Evolutionary conservation across 1,140 invertebrate species (phyloP), one percentile per base, ranked within the genome.

Genomic region (Piezodorus guildinii): DNA sequence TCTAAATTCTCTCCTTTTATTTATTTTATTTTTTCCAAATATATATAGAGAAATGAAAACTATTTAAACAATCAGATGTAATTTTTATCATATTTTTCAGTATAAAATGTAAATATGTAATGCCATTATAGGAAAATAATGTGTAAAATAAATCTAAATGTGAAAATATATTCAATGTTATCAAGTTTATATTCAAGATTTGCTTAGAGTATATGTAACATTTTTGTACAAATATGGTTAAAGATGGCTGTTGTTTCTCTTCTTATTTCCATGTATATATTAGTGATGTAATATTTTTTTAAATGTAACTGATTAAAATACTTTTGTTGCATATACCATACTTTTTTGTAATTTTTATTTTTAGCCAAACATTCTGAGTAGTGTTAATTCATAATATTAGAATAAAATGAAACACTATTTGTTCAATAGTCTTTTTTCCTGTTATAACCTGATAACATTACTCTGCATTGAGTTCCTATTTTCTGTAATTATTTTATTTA

Each of bases 231-330:
- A 56, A 56, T 56, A 56, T 56, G 52, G 52, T 56, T 56, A 56
- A 56, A 23, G 52, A 56, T 56, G 52, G 52, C 52, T 56, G 52
- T 56, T 56, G 23, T 56, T 56, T 56, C 52, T 56, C 23, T 56
- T 25, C 52, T 56, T 15, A 56, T 56, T 56, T 56, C 52, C 23
- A 23, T 56, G 23, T 56, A 56, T 56, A 56, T 25, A 23, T 56
- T 56, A 56, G 52, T 56, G 23, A 56, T 56, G 52, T 56, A 56
- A 56, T 56, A 56, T 56, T 56, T 56, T 56, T 56, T 56, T 56
- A 56, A 19, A 23, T 23, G 23, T 56, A 56, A 56, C 6, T 56
- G 14, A 56, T 56, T 56, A 23, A 16, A 23, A 25, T 16, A 56
- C 14, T 23, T 21, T 23, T 56, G 17, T 23, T 56, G 17, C 23